Evolutionary conservation across 2,888 invertebrate genomes (phyloP).

Genomic region (Schizotus pectinicornis): DNA sequence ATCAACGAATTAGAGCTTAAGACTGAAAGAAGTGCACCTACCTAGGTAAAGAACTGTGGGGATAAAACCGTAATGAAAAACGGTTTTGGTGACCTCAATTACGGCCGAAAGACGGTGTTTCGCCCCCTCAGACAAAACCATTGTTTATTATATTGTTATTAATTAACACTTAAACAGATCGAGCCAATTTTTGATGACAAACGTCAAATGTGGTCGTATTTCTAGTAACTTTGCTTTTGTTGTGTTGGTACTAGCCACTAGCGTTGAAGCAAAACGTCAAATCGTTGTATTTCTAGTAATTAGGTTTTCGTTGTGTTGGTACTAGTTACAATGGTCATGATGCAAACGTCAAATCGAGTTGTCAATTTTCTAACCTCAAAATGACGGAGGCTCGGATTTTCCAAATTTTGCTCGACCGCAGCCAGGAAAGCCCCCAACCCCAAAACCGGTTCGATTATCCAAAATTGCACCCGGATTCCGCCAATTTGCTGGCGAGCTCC

Average conservation of each 20-base stretch:
- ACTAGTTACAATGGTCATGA: too few species aligned
- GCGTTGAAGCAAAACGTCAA: too few species aligned
- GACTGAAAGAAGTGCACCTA: slow-evolving; percentile 44
- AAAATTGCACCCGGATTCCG: slow-evolving; percentile 9
- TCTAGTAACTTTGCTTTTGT: too few species aligned
- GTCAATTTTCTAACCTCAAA: slow-evolving; percentile 9
- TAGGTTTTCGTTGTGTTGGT: too few species aligned
- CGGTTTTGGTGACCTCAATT: slow-evolving; percentile 64
- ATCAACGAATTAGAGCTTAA: slow-evolving; percentile 33
- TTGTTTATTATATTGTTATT: slow-evolving; percentile 33
- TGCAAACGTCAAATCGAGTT: too few species aligned
- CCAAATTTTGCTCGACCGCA: slow-evolving; percentile 1
- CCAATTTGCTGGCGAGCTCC: neutral
- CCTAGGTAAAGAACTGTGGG: slow-evolving; percentile 73
- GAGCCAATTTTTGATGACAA: too few species aligned
- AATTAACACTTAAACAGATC: too few species aligned
- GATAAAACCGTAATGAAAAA: slow-evolving; percentile 75
- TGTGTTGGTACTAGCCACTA: too few species aligned
- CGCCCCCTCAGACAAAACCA: slow-evolving; percentile 61
- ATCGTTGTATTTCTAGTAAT: too few species aligned
- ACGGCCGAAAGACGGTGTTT: slow-evolving; percentile 69
- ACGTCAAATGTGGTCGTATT: too few species aligned
- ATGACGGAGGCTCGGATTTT: slow-evolving; percentile 17
- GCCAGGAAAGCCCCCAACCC: too few species aligned
- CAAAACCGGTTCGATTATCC: slow-evolving; percentile 13